Conservation (phyloP, 1,140 invertebrate genomes). For the Anadara kagoshimensis region DNA sequence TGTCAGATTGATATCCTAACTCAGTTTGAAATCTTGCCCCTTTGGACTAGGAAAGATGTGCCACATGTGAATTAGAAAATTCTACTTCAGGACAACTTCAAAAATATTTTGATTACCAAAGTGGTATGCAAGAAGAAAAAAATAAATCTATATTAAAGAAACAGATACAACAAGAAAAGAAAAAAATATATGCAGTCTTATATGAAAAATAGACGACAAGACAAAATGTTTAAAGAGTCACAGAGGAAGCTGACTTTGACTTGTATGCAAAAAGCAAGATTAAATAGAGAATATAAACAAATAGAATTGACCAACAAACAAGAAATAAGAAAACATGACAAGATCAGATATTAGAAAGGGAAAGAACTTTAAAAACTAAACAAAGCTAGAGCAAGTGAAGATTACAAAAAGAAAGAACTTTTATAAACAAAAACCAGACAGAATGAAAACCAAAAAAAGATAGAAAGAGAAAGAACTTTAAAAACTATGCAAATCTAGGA, state of each 20-base stretch:
- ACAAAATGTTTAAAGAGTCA: not conserved
- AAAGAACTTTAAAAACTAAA: not conserved
- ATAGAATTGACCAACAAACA: not conserved
- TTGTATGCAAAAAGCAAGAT: not conserved
- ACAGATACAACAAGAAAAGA: not conserved
- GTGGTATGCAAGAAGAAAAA: not conserved
- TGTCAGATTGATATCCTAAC: constrained; percentile 3
- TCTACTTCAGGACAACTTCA: not conserved
- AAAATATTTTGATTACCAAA: not conserved
- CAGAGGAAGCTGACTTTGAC: not conserved
- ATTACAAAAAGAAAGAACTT: not conserved
- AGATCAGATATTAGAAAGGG: not conserved
- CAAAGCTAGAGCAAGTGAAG: not conserved
- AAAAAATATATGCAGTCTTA: not conserved
- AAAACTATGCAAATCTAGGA: not conserved
- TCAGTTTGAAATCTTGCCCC: constrained; percentile 7
- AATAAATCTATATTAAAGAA: not conserved
- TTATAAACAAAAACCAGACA: not conserved
- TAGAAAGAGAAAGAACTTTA: not conserved
- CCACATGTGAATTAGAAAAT: not conserved
- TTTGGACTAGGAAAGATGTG: not conserved
- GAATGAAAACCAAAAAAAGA: not conserved
- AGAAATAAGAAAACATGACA: not conserved
- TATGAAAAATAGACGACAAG: not conserved
- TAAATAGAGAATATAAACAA: not conserved